Evolutionary conservation across 2,797 vertebrate species (phyloP), one percentile per base, ranked within the genome.

Genomic region (Lateolabrax maculatus): DNA sequence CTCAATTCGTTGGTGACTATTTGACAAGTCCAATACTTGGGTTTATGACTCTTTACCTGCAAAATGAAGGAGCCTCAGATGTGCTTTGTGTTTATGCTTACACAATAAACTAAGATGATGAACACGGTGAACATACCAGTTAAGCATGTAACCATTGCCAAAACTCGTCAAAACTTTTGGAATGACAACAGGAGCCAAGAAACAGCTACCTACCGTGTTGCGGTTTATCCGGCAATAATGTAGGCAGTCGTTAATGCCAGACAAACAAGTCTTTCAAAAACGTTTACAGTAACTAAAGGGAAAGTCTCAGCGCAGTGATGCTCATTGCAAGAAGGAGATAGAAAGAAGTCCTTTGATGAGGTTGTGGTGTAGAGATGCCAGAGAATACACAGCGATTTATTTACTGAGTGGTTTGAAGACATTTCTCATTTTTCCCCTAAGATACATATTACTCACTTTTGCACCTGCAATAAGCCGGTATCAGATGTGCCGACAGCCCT

Each of bases 401-500:
- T 87, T 83, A 82, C 75, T 29, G 56, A 78, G 63, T 27, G 56
- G 60, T 82, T 82, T 60, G 31, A 4, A 69, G 69, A 74, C 51
- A 63, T 75, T 80, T 72, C 34, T 55, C 34, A 21, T 58, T 64
- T 58, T 44, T n/a, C 41, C 61, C 70, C 71, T 65, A 71, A 65
- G 80, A 87, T 80, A 79, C 70, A 85, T 68, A 69, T 85, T 84
- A 79, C 67, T 81, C 64, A 49, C 75, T 67, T 86, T 60, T 79
- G 69, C 71, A 86, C 76, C 58, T 77, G 62, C 73, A 85, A 71
- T 84, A 78, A 81, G 58, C 62, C 61, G 18, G n/a, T 52, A 74
- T 90, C 71, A 90, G 72, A 87, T 82, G 61, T 82, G 78, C 85
- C 76, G 37, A 78, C 44, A 84, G 71, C 51, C 48, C 29, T 83